A percentile compares a stretch with the other conserved stretches of the same genome.
phyloP scores from a whole-genome alignment of 2,888 invertebrate genomes.

The Seira musarum region DNA sequence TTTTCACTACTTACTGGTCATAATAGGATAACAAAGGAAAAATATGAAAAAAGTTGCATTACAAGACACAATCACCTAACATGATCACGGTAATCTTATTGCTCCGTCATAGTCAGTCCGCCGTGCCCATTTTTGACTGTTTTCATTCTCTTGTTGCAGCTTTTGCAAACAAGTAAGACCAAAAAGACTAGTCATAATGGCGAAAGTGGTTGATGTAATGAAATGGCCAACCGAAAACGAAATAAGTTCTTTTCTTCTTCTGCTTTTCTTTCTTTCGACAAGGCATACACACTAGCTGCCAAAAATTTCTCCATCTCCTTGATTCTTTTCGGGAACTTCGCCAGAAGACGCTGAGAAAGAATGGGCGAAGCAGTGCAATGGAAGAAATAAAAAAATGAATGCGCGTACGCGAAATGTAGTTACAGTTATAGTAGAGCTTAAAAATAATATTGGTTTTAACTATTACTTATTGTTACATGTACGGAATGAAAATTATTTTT shows the following conservation, averaged over 20 bases:
- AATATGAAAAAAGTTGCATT: slow-evolving; percentile 39
- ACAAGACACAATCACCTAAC: slow-evolving; percentile 6
- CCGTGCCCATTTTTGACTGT: background rate
- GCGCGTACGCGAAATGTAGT: background rate
- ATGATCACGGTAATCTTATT: slow-evolving; percentile 11
- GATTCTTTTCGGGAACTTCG: slow-evolving; percentile 53
- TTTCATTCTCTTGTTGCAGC: background rate
- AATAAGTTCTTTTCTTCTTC: slow-evolving; percentile 34
- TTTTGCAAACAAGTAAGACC: background rate
- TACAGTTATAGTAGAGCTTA: background rate
- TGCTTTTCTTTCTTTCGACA: slow-evolving; percentile 45
- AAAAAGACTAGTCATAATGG: background rate
- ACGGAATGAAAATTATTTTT: slow-evolving; percentile 48
- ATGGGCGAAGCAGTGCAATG: slow-evolving; percentile 1
- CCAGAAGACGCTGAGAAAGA: slow-evolving; percentile 43
- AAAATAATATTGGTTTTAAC: slow-evolving; percentile 11
- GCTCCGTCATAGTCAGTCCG: background rate
- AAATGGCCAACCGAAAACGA: slow-evolving; percentile 47
- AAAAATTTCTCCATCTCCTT: slow-evolving; percentile 56
- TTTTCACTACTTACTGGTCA: too few species aligned
- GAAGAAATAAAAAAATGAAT: slow-evolving; percentile 5
- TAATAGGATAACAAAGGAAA: slow-evolving; percentile 11
- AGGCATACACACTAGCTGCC: slow-evolving; percentile 54
- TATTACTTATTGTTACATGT: slow-evolving; percentile 22
- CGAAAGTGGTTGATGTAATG: slow-evolving; percentile 43